Percentiles rank a stretch among this genome's conserved stretches.
These are phyloP conservation scores for Syngnathus rostellatus DNA, from an alignment of 2,797 vertebrate genomes.

Conservation along the genomic window DNA sequence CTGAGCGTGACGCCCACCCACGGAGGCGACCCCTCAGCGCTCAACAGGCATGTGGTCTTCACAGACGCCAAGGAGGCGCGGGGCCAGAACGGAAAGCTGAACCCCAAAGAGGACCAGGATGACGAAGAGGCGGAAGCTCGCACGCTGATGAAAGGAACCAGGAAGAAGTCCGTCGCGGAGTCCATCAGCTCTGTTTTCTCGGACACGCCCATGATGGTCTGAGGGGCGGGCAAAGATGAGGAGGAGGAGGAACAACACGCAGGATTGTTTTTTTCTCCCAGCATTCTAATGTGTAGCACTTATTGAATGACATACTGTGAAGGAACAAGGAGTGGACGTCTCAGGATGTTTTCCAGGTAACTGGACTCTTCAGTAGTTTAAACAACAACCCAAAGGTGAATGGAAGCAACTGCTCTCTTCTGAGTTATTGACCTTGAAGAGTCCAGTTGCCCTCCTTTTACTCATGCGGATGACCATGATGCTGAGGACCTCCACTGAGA, in stretches of 20 bases:
- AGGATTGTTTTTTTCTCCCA: conserved; percentile 65
- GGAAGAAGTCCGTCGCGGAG: conserved; percentile 91
- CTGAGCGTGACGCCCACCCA: conserved; percentile 89
- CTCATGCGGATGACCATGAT: not conserved
- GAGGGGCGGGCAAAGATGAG: conserved; percentile 31
- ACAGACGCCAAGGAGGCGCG: conserved; percentile 77
- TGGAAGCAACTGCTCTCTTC: not conserved
- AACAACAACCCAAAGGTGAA: no score
- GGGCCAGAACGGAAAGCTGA: conserved; percentile 89
- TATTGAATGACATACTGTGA: conserved; percentile 76
- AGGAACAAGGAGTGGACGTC: conserved; percentile 34
- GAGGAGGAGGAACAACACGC: conserved; percentile 27
- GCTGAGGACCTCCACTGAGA: not conserved
- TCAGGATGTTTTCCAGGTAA: not conserved
- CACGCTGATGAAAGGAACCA: conserved; percentile 73
- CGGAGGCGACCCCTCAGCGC: conserved; percentile 63
- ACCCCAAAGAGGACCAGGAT: conserved; percentile 72
- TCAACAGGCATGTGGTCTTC: conserved; percentile 77
- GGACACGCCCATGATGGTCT: conserved; percentile 95
- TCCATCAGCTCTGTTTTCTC: conserved; percentile 96
- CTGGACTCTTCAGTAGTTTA: not conserved
- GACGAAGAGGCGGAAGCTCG: conserved; percentile 58
- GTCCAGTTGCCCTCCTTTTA: not conserved
- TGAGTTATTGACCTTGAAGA: not conserved
- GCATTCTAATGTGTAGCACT: conserved; percentile 79